Conservation (phyloP, 2,113 vertebrate species). For the Tretioscincus oriximinensis region DNA sequence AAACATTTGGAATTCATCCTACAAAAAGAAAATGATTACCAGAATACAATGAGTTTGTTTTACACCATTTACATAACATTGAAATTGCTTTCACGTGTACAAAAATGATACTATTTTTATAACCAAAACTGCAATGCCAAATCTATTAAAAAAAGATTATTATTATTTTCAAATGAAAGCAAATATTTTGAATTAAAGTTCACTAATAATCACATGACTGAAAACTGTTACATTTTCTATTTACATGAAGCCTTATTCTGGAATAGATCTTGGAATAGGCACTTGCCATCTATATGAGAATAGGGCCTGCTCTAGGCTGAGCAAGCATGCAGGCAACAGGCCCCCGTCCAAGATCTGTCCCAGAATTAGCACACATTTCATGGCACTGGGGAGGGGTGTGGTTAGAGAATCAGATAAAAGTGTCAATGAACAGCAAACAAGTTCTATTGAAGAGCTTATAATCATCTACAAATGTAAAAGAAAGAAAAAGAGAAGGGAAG, state of each 20-base stretch:
- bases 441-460: not conserved
- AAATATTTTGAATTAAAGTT: not conserved
- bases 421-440: not conserved
- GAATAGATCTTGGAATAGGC: no score
- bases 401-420: not conserved
- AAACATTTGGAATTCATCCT: not conserved
- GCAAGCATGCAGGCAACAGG: no score
- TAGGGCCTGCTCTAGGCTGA: no score
- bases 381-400: not conserved
- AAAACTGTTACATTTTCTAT: not conserved
- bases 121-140: not conserved
- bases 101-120: not conserved
- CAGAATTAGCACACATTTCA: no score
- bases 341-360: no score
- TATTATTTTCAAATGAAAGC: not conserved
- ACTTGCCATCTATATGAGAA: no score
- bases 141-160: not conserved
- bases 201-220: not conserved
- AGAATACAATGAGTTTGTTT: not conserved
- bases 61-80: not conserved
- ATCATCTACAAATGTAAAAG: no score
- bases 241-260: no score
- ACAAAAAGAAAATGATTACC: not conserved
- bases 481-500: no score
- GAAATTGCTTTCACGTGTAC: not conserved